Conservation (phyloP, 2,888 invertebrate species). For the Toxonevra muliebris region DNA sequence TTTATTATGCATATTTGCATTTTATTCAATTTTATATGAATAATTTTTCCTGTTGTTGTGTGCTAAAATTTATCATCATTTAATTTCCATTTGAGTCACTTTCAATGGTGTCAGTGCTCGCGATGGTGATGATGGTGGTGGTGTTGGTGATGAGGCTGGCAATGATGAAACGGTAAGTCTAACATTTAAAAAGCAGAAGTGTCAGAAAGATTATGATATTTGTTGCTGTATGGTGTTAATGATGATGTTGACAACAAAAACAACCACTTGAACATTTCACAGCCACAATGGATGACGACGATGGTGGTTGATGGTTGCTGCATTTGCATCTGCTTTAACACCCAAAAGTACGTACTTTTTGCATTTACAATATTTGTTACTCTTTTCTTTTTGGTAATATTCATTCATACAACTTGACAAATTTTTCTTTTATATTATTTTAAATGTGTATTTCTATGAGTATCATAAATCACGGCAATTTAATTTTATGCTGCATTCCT, state of each 20-base stretch:
- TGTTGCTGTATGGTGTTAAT: constrained; percentile 46
- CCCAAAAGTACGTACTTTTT: no score
- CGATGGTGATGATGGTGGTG: background rate
- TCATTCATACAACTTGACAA: constrained; percentile 21
- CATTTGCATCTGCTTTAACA: constrained; percentile 6
- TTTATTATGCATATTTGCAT: no score
- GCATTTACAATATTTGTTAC: no score
- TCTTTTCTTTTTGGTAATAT: no score
- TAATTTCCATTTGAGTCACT: constrained; percentile 49
- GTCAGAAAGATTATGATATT: no score
- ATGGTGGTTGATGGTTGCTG: background rate
- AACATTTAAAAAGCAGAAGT: no score
- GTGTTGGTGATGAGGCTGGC: no score
- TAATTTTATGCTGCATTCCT: constrained; percentile 30
- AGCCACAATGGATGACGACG: background rate
- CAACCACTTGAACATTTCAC: background rate
- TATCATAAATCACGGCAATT: constrained; percentile 41
- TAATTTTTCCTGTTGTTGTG: no score
- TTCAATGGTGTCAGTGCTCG: constrained; percentile 2
- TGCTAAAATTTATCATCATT: constrained; percentile 52
- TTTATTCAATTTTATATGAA: no score
- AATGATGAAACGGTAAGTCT: no score
- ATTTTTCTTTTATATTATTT: constrained; percentile 27
- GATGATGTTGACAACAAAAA: constrained; percentile 52
- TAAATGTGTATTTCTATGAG: constrained; percentile 1